Percentiles rank a stretch among this genome's conserved stretches.
Conservation (phyloP, 2,888 invertebrate genomes). For the Amblyteles armatorius region DNA sequence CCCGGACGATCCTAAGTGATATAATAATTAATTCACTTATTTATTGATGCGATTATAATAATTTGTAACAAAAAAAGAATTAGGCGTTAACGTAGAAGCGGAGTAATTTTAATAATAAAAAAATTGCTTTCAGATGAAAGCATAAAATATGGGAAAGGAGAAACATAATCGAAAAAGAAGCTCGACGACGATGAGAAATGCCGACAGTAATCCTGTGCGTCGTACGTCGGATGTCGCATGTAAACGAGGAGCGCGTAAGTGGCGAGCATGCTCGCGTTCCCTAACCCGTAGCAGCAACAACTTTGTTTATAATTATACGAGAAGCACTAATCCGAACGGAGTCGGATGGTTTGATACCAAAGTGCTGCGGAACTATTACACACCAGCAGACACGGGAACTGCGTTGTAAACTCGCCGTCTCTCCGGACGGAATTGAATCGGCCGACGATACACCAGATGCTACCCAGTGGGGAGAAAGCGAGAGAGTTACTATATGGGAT, state of each 20-base stretch:
- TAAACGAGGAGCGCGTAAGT: background rate
- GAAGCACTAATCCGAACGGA: constrained; percentile 8
- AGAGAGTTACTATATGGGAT: background rate
- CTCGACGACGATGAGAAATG: background rate
- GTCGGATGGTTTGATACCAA: constrained; percentile 7
- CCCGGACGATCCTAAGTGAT: background rate
- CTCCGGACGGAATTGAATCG: constrained; percentile 34
- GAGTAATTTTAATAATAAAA: background rate
- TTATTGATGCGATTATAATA: too few relatives aligned
- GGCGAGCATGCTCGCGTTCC: background rate
- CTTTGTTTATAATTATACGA: constrained; percentile 31
- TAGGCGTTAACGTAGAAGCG: background rate
- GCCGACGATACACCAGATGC: constrained; percentile 46
- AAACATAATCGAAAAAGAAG: background rate
- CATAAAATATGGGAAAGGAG: background rate
- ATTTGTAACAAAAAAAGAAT: background rate
- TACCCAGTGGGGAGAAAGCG: background rate
- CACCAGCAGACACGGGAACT: constrained; percentile 35
- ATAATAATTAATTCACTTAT: too few relatives aligned
- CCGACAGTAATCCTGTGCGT: background rate
- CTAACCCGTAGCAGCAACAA: constrained; percentile 13
- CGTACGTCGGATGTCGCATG: background rate
- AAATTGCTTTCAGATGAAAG: background rate
- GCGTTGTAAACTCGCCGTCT: constrained; percentile 3
- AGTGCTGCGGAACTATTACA: constrained; percentile 13